Percentiles rank a stretch among this genome's conserved stretches.
phyloP scores from a whole-genome alignment of 2,797 vertebrate genomes.

The Dendrocincla fuliginosa region DNA sequence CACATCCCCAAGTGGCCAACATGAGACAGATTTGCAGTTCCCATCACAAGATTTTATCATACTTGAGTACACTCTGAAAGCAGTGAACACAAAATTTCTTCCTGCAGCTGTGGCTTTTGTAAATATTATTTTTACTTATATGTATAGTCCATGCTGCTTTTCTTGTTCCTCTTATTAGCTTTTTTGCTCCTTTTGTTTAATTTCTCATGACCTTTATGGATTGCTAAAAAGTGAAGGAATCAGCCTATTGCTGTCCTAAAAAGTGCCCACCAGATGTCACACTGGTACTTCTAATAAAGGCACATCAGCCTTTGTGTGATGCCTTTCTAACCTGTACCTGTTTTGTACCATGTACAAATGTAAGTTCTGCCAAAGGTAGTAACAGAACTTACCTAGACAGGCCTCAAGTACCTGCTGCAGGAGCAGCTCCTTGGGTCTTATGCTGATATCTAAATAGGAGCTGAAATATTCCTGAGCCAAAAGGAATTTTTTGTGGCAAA shows the following conservation, averaged over 20 bases:
- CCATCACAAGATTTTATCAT: not conserved
- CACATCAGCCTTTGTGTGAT: not conserved
- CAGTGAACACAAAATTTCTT: not conserved
- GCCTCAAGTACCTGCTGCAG: not conserved
- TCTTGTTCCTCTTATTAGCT: not conserved
- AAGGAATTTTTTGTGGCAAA: not conserved
- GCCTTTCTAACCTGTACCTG: not conserved
- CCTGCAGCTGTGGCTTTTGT: not conserved
- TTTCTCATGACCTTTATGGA: not conserved
- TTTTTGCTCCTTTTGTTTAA: not conserved
- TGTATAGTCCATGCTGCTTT: not conserved
- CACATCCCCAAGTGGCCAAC: not conserved
- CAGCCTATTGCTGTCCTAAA: not conserved
- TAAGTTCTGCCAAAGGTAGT: not conserved
- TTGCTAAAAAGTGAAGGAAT: not conserved
- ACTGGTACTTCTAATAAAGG: not conserved
- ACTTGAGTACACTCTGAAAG: not conserved
- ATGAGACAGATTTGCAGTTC: not conserved
- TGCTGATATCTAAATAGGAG: not conserved
- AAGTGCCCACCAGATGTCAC: constrained; percentile 45
- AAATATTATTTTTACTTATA: not conserved
- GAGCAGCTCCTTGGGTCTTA: not conserved
- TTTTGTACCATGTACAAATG: not conserved
- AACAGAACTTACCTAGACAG: not conserved
- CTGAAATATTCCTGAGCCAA: not conserved